Base-by-base conservation (phyloP, 2,797 vertebrate genomes). In the Sebastes glaucus region DNA sequence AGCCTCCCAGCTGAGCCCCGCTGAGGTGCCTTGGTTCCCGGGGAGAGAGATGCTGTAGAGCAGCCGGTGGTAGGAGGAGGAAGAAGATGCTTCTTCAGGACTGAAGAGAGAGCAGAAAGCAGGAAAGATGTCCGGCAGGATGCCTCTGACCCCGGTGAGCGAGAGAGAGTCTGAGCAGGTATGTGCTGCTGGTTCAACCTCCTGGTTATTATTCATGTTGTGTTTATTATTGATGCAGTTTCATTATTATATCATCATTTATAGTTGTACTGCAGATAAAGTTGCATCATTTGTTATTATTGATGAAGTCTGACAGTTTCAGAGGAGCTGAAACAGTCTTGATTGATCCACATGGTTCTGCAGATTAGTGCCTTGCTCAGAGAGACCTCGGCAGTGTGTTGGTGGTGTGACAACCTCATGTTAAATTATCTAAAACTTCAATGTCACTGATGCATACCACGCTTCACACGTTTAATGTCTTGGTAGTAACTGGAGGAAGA, bases 71-170 rank as follows among this genome's bases (percentile, higher is more conserved):
- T 38, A 38, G 35, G 13, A 38, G 35, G 35, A 38, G 35, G 35
- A 38, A 79, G 78, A 74, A 60, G 78, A 85, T 81, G 85, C 57
- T 22, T 18, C 7, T 74, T 2, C 75, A 73, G 76, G 85, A 53
- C 76, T 89, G 81, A 89, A 6, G 46, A 5, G 11, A 61, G 11
- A 61, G 68, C 63, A 49, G 56, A 70, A 3, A 78, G 61, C 64
- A 38, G 70, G 71, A 16, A 96, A 95, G 65, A 97, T 97, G 96
- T 97, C 97, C 90, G 95, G 96, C 84, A 95, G 96, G 92, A 97
- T 94, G 94, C 96, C 96, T 89, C 95, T 97, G 93, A 96, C 97
- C 74, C 97, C 97, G 80, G 96, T 97, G 77, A 97, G 96, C 91
- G 97, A 97, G 80, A 97, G 96, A 87, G 97, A 97, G 93, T 49